A percentile compares a stretch with the other conserved stretches of the same genome.
Evolutionary conservation across 2,797 vertebrate genomes (phyloP).

Genomic region (Knipowitschia caucasica): DNA sequence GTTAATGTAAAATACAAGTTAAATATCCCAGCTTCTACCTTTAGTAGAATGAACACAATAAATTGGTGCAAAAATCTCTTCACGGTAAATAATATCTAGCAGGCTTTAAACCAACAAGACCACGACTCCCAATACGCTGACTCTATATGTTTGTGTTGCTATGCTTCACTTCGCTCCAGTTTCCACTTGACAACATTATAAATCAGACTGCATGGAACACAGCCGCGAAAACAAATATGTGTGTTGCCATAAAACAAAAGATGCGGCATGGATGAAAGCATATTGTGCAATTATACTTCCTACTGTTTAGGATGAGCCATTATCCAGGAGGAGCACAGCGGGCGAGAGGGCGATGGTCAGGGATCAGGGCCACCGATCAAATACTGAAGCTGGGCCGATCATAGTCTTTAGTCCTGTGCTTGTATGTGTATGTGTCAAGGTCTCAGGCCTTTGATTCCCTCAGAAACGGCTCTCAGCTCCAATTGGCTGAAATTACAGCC

Average conservation of each 20-base stretch:
- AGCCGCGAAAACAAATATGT: slow-evolving; percentile 1
- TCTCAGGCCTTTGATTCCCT: slow-evolving; percentile 6
- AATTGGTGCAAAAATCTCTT: neutral
- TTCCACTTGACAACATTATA: slow-evolving; percentile 7
- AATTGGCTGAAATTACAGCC: neutral
- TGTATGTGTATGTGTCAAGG: slow-evolving; percentile 21
- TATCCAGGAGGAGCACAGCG: slow-evolving; percentile 28
- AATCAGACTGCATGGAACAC: slow-evolving; percentile 9
- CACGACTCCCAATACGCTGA: slow-evolving; percentile 7
- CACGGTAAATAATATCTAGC: neutral
- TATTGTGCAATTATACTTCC: slow-evolving; percentile 18
- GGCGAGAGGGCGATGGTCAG: slow-evolving; percentile 35
- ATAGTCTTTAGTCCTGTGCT: slow-evolving; percentile 14
- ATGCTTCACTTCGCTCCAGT: slow-evolving; percentile 12
- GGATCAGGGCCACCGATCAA: slow-evolving; percentile 22
- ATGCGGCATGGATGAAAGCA: neutral
- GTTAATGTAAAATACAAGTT: too few relatives aligned
- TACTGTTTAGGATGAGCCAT: slow-evolving; percentile 30
- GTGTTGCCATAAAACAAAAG: slow-evolving; percentile 4
- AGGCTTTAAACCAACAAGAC: neutral
- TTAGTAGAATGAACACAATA: too few relatives aligned
- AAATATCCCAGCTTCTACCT: too few relatives aligned
- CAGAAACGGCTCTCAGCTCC: slow-evolving; percentile 1
- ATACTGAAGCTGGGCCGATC: slow-evolving; percentile 17
- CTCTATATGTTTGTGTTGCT: slow-evolving; percentile 10